These are phyloP conservation scores for Hippocampus barbouri DNA, from an alignment of 2,113 vertebrate species.

Conservation along the genomic window DNA sequence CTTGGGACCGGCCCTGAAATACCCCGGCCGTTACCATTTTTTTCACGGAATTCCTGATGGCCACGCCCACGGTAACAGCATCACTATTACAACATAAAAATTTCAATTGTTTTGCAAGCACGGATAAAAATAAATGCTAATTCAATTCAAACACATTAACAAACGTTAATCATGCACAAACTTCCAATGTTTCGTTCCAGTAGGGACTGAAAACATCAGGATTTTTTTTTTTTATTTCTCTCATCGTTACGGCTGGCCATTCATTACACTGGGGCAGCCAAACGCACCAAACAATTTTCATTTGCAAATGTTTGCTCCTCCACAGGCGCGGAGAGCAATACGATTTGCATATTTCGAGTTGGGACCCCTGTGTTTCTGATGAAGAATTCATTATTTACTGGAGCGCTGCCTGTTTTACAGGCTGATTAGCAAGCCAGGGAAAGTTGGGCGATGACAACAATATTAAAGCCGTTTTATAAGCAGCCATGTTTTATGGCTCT, in stretches of 20 bases:
- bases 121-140: neutral
- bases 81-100: too few species aligned
- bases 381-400: conserved; percentile 54
- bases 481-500: conserved; percentile 62
- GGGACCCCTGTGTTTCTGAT: conserved; percentile 54
- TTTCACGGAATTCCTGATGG: too few species aligned
- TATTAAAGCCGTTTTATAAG: conserved; percentile 63
- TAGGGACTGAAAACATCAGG: neutral
- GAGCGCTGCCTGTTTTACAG: conserved; percentile 25
- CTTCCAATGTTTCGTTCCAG: neutral
- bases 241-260: conserved; percentile 18
- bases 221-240: conserved; percentile 16
- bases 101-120: too few species aligned
- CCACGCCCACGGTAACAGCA: too few species aligned
- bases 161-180: conserved; percentile 1
- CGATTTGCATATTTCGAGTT: conserved; percentile 22
- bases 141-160: neutral
- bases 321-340: conserved; percentile 44
- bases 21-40: too few species aligned
- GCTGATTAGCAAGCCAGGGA: conserved; percentile 58
- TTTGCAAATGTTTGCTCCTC: conserved; percentile 62
- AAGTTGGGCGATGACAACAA: conserved; percentile 51
- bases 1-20: too few species aligned
- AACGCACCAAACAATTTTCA: conserved; percentile 58
- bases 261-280: conserved; percentile 43